Conservation (phyloP, 1,140 invertebrate genomes). For the Heliothis virescens region DNA sequence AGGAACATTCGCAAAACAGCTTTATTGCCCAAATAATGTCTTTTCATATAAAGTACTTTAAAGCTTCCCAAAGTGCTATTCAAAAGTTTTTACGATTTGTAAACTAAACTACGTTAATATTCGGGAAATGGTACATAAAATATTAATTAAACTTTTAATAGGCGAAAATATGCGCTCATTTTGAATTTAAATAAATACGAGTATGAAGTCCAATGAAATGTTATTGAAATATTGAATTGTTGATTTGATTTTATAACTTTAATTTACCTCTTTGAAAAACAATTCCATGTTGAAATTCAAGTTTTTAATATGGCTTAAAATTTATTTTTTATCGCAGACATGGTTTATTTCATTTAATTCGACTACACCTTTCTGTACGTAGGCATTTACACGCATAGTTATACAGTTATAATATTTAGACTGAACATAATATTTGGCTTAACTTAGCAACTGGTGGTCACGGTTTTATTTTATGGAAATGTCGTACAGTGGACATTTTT, state of each 20-base stretch:
- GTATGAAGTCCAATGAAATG: neutral
- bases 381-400: too few relatives aligned
- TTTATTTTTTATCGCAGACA: too few relatives aligned
- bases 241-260: neutral
- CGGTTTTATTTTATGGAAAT: neutral
- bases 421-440: too few relatives aligned
- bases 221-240: neutral
- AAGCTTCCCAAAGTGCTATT: slow-evolving; percentile 31
- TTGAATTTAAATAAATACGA: slow-evolving; percentile 18
- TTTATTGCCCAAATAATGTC: slow-evolving; percentile 44
- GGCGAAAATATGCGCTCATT: neutral
- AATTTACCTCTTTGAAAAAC: too few relatives aligned
- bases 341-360: too few relatives aligned
- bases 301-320: too few relatives aligned
- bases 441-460: too few relatives aligned
- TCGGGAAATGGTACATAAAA: slow-evolving; percentile 30
- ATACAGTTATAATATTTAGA: too few relatives aligned
- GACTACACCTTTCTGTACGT: too few relatives aligned
- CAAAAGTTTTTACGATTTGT: slow-evolving; percentile 45
- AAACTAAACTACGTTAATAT: slow-evolving; percentile 37
- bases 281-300: too few relatives aligned
- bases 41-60: slow-evolving; percentile 41
- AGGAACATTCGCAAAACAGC: slow-evolving; percentile 28
- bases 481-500: neutral
- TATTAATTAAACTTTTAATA: slow-evolving; percentile 44